A percentile compares a stretch with the other conserved stretches of the same genome.
Evolutionary conservation across 2,797 vertebrate genomes (phyloP).

Genomic region (Gouania willdenowi): DNA sequence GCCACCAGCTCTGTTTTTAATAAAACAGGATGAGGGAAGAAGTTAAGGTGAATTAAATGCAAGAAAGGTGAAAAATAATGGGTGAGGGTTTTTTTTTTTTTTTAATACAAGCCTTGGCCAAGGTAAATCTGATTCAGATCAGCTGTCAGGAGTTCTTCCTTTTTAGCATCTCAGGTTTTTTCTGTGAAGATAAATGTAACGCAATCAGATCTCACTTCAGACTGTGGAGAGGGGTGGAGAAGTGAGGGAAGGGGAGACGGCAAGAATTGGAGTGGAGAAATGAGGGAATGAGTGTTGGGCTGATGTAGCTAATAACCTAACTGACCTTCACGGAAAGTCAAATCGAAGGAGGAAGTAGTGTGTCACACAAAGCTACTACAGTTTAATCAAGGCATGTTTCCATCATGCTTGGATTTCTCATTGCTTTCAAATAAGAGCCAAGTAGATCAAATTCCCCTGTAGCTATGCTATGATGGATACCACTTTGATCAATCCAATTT

Average conservation of each 20-base stretch:
- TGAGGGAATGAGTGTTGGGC: slow-evolving; percentile 52
- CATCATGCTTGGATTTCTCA: slow-evolving; percentile 32
- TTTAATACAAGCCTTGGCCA: slow-evolving; percentile 40
- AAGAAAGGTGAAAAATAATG: slow-evolving; percentile 27
- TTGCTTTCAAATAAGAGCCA: slow-evolving; percentile 12
- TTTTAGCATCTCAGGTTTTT: slow-evolving; percentile 58
- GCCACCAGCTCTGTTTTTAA: slow-evolving; percentile 76
- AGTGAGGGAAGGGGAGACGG: slow-evolving; percentile 41
- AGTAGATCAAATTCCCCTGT: slow-evolving; percentile 17
- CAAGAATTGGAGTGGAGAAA: slow-evolving; percentile 67
- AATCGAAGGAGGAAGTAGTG: slow-evolving; percentile 57
- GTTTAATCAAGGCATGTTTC: slow-evolving; percentile 47
- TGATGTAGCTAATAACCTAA: slow-evolving; percentile 70
- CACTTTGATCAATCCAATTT: no score
- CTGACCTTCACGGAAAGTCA: slow-evolving; percentile 72
- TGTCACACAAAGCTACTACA: slow-evolving; percentile 54
- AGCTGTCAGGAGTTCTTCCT: slow-evolving; percentile 48
- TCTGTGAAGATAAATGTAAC: slow-evolving; percentile 61
- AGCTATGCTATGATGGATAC: no score
- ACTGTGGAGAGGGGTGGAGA: slow-evolving; percentile 29
- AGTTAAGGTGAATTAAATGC: slow-evolving; percentile 40
- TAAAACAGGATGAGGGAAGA: slow-evolving; percentile 62
- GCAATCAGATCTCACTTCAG: slow-evolving; percentile 35
- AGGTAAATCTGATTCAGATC: slow-evolving; percentile 53
- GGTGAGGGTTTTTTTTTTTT: slow-evolving; percentile 46